A percentile compares a stretch with the other conserved stretches of the same genome.
Evolutionary conservation across 2,113 vertebrate species (phyloP).

Genomic region (Pseudopodoces humilis): DNA sequence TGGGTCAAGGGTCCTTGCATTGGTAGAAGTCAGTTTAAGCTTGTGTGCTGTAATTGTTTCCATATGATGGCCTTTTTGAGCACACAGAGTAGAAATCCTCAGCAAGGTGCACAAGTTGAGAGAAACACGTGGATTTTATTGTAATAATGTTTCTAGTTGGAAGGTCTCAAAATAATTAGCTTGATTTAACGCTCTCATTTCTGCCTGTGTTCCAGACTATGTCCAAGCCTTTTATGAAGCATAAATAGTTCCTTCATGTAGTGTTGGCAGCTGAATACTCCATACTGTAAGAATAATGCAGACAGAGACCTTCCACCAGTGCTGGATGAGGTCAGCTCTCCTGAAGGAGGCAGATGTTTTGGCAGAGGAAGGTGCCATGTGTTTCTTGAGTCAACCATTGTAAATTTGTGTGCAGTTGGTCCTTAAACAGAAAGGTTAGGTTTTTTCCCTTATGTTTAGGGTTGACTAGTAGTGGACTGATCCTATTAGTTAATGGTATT

Average conservation of each 20-base stretch:
- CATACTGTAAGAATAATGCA: not conserved
- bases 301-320: not conserved
- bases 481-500: constrained; percentile 9
- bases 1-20: constrained; percentile 33
- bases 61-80: not conserved
- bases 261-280: not conserved
- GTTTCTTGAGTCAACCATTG: not conserved
- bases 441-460: not conserved
- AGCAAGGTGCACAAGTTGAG: not conserved
- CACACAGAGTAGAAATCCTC: constrained; percentile 3
- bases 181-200: constrained; percentile 40
- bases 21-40: not conserved
- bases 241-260: constrained; percentile 7
- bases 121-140: constrained; percentile 36
- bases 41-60: constrained; percentile 28
- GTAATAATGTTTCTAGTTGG: constrained; percentile 13
- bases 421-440: not conserved
- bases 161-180: constrained; percentile 52
- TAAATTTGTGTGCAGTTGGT: constrained; percentile 16
- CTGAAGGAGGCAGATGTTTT: constrained; percentile 45
- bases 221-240: not conserved
- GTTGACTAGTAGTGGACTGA: constrained; percentile 22
- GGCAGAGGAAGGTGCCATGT: not conserved
- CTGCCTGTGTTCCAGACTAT: not conserved
- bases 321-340: constrained; percentile 25